Evolutionary conservation across 1,140 invertebrate genomes (phyloP).

Genomic region (Chironomus tepperi): DNA sequence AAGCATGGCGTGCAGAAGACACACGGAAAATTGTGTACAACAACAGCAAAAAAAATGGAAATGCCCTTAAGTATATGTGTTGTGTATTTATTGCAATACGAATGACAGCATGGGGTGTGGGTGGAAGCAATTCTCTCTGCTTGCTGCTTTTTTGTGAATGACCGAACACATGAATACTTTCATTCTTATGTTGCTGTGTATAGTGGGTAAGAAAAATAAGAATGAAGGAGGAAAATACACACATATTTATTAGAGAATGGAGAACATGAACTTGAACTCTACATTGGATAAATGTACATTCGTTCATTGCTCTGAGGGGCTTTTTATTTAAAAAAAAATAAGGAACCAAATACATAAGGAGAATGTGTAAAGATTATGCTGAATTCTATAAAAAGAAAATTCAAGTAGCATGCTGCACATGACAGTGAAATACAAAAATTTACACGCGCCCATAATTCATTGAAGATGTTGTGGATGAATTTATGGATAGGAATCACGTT

Average conservation of each 20-base stretch:
- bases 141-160: neutral
- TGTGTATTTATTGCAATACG: neutral
- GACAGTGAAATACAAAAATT: no score
- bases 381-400: neutral
- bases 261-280: conserved; percentile 12
- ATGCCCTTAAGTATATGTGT: neutral
- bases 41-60: neutral
- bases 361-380: neutral
- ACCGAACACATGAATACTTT: conserved; percentile 5
- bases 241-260: neutral
- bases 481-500: no score
- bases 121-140: neutral
- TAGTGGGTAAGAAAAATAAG: neutral
- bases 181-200: neutral
- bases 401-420: no score
- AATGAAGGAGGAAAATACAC: neutral
- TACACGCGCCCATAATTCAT: no score
- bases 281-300: neutral
- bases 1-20: neutral
- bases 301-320: neutral
- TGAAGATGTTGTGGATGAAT: no score
- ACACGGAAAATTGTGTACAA: neutral
- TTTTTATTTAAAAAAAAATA: neutral
- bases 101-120: neutral
- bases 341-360: neutral